Conservation (phyloP, 23 tunicate genomes). For the Styela plicata region DNA sequence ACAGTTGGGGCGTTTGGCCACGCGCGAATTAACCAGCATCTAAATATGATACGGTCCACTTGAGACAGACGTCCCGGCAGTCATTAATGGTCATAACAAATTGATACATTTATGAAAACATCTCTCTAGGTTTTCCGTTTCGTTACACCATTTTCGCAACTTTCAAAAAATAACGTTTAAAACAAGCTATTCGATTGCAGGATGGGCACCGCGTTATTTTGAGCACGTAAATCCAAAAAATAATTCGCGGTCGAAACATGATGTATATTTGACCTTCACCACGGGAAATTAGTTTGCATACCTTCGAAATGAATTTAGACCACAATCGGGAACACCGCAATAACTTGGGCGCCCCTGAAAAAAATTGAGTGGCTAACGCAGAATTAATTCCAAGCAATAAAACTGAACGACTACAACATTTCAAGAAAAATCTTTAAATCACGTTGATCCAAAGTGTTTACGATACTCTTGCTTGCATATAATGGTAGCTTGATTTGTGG, state of each 20-base stretch:
- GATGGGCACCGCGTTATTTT: too few relatives aligned
- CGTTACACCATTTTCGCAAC: not conserved
- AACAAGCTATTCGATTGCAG: too few relatives aligned
- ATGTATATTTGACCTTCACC: not conserved
- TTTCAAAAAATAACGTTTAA: too few relatives aligned
- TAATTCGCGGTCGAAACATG: not conserved
- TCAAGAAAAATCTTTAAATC: too few relatives aligned
- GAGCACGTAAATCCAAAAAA: not conserved
- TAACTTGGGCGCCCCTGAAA: not conserved
- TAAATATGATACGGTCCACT: constrained; percentile 4
- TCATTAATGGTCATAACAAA: constrained; percentile 16
- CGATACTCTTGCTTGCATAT: too few relatives aligned
- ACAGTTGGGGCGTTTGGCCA: constrained; percentile 3
- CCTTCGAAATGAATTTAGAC: not conserved
- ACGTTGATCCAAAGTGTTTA: too few relatives aligned
- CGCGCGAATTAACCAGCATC: constrained; percentile 2
- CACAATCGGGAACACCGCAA: not conserved
- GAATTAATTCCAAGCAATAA: too few relatives aligned
- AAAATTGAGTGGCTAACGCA: too few relatives aligned
- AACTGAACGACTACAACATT: too few relatives aligned
- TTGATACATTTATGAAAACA: constrained; percentile 16
- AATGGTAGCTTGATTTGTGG: too few relatives aligned
- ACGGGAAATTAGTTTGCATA: not conserved
- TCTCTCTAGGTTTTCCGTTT: not conserved
- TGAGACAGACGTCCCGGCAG: not conserved